Percentiles rank a stretch among this genome's conserved stretches.
phyloP scores from a whole-genome alignment of 1,140 invertebrate species.

The Hetaerina americana region DNA sequence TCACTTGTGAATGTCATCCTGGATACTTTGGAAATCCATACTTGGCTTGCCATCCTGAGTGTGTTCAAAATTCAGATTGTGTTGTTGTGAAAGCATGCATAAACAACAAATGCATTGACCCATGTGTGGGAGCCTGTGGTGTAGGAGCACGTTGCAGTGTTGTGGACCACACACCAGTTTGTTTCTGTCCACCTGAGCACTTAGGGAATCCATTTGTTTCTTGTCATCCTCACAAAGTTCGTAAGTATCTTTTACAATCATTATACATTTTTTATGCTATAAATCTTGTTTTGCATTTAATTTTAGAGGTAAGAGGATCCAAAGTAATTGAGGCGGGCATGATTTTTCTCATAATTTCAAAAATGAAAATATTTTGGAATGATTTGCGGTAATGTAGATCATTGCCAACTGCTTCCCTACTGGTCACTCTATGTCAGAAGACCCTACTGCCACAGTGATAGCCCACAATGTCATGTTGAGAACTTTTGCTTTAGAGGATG shows the following conservation, averaged over 20 bases:
- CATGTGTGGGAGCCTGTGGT: conserved; percentile 63
- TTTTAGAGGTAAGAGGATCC: too few relatives aligned
- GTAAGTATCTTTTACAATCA: conserved; percentile 11
- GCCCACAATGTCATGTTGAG: too few relatives aligned
- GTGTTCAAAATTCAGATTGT: conserved; percentile 66
- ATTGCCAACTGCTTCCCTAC: too few relatives aligned
- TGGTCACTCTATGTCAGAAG: too few relatives aligned
- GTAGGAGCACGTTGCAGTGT: conserved; percentile 57
- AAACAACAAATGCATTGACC: conserved; percentile 67
- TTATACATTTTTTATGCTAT: too few relatives aligned
- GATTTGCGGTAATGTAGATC: too few relatives aligned
- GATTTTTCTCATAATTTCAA: too few relatives aligned
- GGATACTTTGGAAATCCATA: conserved; percentile 61
- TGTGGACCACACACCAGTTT: conserved; percentile 63
- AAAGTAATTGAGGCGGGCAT: too few relatives aligned
- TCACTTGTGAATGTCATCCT: conserved; percentile 47
- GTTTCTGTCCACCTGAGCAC: conserved; percentile 54
- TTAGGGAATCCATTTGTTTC: conserved; percentile 66
- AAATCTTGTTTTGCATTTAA: too few relatives aligned
- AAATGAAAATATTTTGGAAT: too few relatives aligned
- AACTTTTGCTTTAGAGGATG: too few relatives aligned
- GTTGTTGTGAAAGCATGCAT: conserved; percentile 49
- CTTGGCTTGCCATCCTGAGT: conserved; percentile 59
- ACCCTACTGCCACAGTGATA: too few relatives aligned
- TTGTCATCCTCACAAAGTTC: conserved; percentile 41